Evolutionary conservation across 2,113 vertebrate species (phyloP), one percentile per base, ranked within the genome.

Genomic region (Dissostichus mawsoni): DNA sequence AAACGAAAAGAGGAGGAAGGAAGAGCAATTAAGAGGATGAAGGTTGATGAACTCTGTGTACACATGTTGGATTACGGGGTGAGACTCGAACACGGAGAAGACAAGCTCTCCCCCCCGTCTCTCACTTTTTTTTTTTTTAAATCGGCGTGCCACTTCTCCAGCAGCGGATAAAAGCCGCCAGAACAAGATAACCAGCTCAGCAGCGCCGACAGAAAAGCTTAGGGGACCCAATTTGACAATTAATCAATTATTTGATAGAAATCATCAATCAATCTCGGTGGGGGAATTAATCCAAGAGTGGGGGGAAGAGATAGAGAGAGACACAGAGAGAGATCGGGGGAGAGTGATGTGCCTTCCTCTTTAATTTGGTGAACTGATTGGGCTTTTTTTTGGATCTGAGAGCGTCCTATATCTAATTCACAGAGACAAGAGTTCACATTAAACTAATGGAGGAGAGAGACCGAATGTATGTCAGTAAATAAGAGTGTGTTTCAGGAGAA

Each of bases 221-320:
- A 72, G 59, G 92, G 91, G 91, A 90, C 84, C 76, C 64, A 82
- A 90, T 91, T 91, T 87, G 81, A 93, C 93, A 95, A 94, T 93
- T 94, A 94, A 95, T 95, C 94, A 95, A 95, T 95, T 95, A 95
- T 95, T 94, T 95, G 95, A 95, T 95, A 94, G 90, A 94, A 93
- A 95, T 95, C 94, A 94, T 94, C 91, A 94, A 94, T 95, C 94
- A 93, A 95, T 95, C 93, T 88, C 76, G 76, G 80, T 68, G 65
- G 90, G 71, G 71, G 82, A 89, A 92, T 92, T 92, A 92, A 93
- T 93, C 87, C 85, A 74, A 16, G 69, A 44, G 4, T 5, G 8
- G n/a, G 56, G 2, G 48, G 66, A 1, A 20, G n/a, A 5, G 63
- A 4, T 7, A 9, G 76, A 51, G 53, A 63, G 9, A 68, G 67